Base-by-base conservation (phyloP, 35 echinoderm and acorn worm species). In the Ophioderma brevispina region DNA sequence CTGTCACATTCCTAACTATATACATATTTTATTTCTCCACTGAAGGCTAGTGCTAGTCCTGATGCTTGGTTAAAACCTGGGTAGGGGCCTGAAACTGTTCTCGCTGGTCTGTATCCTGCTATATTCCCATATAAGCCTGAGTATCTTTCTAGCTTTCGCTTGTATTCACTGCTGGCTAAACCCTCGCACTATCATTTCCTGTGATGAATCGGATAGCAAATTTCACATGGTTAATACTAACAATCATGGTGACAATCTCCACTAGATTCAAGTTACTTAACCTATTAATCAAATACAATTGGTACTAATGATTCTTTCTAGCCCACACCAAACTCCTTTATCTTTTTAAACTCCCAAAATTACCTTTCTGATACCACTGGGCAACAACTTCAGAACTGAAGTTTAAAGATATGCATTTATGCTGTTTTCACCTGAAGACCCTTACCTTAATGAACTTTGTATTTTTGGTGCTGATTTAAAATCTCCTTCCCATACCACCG, bases 131-230 rank as follows among this genome's bases (percentile, higher is more conserved):
- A 30, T 70, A 25, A 25, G 59, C 5, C 59, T 70, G 59, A 70
- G 15, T 70, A 46, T 46, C 41, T 46, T 8, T 4, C 41, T 46
- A 8, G 4, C 41, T 46, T 46, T 46, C 41, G 17, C 41, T 70
- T 70, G 1, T 2, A 15, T 70, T 18, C 15, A 1, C 59, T 70
- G 59, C 59, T 70, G 59, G 59, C 59, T 70, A 70, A 70, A 70
- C 59, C 59, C 59, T 70, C 59, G 59, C 59, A 70, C n/a, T 70
- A 70, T 70, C 59, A 70, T 70, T 70, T 70, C 59, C 59, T 70
- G 59, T 70, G 17, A 25, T 70, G 59, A 25, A 70, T 13, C n/a
- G 59, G 59, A 70, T 25, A 25, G 28, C 28, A 70, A 70, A 70
- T 18, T 18, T 70, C 23, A 70, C 41, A 70, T 25, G 59, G 59